Percentiles rank a stretch among this genome's conserved stretches.
Evolutionary conservation across 2,888 invertebrate genomes (phyloP).

Genomic region (Pantelozetes paolii): DNA sequence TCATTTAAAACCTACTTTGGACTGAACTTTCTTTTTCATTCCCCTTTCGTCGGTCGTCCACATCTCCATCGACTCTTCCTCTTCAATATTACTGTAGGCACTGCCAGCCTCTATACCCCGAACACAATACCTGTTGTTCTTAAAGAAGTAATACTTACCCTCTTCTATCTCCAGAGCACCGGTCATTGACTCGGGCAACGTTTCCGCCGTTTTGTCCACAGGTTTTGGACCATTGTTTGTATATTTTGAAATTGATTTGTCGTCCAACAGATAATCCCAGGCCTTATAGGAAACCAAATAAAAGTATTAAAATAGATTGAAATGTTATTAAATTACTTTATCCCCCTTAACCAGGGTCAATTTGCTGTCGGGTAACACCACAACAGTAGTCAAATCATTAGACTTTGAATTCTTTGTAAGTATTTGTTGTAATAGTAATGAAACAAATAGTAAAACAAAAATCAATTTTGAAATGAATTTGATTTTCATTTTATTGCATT

Average conservation of each 20-base stretch:
- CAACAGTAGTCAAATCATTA: background rate
- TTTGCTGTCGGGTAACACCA: background rate
- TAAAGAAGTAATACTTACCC: conserved; percentile 7
- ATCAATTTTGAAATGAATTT: too few species aligned
- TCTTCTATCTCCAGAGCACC: background rate
- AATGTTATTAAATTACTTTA: conserved; percentile 7
- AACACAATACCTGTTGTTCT: background rate
- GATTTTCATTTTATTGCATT: too few species aligned
- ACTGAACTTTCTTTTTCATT: background rate
- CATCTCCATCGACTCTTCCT: conserved; percentile 1
- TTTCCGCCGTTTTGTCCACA: background rate
- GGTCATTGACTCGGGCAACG: background rate
- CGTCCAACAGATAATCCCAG: conserved; percentile 1
- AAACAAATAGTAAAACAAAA: too few species aligned
- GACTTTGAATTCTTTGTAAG: too few species aligned
- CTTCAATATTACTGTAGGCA: background rate
- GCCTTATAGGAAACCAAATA: background rate
- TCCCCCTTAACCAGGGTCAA: background rate
- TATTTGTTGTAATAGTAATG: too few species aligned
- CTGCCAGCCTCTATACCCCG: background rate
- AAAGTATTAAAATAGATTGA: background rate
- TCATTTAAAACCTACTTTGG: background rate
- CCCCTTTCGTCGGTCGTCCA: background rate
- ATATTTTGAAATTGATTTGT: background rate
- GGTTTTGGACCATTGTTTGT: conserved; percentile 5